Conservation (phyloP, 2,888 invertebrate species). For the Acronicta psi region DNA sequence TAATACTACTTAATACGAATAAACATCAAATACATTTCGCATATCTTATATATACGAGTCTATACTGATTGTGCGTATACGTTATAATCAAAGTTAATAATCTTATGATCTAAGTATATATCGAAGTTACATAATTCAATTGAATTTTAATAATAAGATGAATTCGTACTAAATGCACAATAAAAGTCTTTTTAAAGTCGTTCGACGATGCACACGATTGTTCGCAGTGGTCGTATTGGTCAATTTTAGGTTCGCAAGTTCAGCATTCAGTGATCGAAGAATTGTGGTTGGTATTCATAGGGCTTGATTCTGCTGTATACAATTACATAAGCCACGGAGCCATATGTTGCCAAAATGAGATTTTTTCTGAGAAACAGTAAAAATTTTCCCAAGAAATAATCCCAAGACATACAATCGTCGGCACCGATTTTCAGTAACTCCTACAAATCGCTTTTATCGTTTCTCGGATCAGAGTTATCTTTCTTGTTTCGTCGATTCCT, state of each 20-base stretch:
- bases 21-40: neutral
- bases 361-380: neutral
- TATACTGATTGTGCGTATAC: neutral
- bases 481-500: conserved; percentile 93
- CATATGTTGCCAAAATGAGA: neutral
- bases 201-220: conserved; percentile 4
- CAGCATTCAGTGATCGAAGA: neutral
- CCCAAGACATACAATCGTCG: neutral
- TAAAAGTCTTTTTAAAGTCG: neutral
- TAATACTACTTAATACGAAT: neutral
- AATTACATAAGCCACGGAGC: neutral
- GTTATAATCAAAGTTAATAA: neutral
- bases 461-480: conserved; percentile 83
- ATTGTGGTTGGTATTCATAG: neutral
- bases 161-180: conserved; percentile 1
- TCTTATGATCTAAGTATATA: neutral
- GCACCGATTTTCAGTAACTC: conserved; percentile 2
- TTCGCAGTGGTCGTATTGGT: no score
- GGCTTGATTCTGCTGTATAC: neutral
- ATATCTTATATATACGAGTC: neutral
- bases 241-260: neutral
- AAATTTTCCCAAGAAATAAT: neutral
- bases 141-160: neutral
- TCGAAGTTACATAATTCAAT: neutral
- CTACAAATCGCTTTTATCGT: conserved; percentile 54